Conservation (phyloP, 2,797 vertebrate species). For the Nyctalus aviator region DNA sequence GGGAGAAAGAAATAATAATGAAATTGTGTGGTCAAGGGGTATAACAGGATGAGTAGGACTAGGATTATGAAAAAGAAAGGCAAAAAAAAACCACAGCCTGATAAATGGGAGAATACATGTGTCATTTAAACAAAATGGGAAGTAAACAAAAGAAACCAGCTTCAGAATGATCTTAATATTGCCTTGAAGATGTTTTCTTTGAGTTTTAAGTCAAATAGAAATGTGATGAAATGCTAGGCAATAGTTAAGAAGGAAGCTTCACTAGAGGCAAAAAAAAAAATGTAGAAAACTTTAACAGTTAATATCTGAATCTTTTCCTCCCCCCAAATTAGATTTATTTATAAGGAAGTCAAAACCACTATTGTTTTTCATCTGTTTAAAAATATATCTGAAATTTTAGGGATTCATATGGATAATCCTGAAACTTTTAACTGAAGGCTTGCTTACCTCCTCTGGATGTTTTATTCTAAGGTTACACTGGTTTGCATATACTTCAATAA, state of each 20-base stretch:
- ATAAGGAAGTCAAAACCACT: background rate
- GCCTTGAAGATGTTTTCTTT: conserved; percentile 3
- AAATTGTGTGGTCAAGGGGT: background rate
- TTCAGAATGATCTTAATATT: background rate
- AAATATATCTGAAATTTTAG: background rate
- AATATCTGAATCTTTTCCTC: background rate
- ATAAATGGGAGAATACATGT: background rate
- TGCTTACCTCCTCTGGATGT: background rate
- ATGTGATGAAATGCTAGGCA: background rate
- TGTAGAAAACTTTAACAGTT: conserved; percentile 17
- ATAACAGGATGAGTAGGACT: background rate
- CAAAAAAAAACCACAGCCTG: background rate
- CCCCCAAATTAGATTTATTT: background rate
- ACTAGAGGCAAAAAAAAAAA: background rate
- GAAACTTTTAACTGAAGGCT: background rate
- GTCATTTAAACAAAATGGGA: background rate
- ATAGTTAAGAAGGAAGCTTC: background rate
- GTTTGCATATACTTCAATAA: background rate
- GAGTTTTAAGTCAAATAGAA: conserved; percentile 21
- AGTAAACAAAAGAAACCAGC: background rate
- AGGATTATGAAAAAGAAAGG: background rate
- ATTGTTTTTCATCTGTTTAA: conserved; percentile 12
- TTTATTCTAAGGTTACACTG: conserved; percentile 13
- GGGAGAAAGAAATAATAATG: background rate
- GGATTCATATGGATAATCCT: background rate